Percentiles rank a stretch among this genome's conserved stretches.
Conservation (phyloP, 2,888 invertebrate genomes). For the Agrotis ipsilon region DNA sequence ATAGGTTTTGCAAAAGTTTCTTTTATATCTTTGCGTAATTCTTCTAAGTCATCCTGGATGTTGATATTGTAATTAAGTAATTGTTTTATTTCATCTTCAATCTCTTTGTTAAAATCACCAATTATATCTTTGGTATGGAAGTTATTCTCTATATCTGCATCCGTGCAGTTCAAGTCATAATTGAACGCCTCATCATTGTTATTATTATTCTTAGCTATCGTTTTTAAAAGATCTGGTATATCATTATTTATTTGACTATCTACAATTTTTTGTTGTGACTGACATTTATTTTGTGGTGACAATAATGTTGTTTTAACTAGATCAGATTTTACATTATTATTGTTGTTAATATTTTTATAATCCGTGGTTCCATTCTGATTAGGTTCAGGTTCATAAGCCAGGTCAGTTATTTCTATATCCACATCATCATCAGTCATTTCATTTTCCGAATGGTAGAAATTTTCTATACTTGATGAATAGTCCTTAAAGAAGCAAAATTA, state of each 20-base stretch:
- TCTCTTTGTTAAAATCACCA: conserved; percentile 91
- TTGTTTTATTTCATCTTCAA: conserved; percentile 91
- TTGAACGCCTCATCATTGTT: conserved; percentile 74
- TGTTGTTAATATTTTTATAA: conserved; percentile 82
- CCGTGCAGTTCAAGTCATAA: conserved; percentile 79
- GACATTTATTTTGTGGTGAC: conserved; percentile 62
- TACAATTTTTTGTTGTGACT: conserved; percentile 65
- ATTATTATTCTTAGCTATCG: conserved; percentile 83
- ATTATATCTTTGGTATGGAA: conserved; percentile 89
- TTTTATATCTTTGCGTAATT: conserved; percentile 88
- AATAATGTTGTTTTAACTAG: conserved; percentile 65
- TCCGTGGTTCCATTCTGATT: conserved; percentile 71
- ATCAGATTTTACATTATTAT: conserved; percentile 78
- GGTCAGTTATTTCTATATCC: conserved; percentile 84
- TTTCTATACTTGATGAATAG: conserved; percentile 87
- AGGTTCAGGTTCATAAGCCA: conserved; percentile 74
- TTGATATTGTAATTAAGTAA: conserved; percentile 87
- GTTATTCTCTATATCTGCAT: conserved; percentile 87
- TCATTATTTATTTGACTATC: conserved; percentile 77
- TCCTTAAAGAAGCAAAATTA: conserved; percentile 77
- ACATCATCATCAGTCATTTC: conserved; percentile 89
- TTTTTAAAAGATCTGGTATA: conserved; percentile 87
- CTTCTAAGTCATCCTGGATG: conserved; percentile 87
- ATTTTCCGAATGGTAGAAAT: conserved; percentile 89
- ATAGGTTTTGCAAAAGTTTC: conserved; percentile 88